Base-by-base conservation (phyloP, 2,797 vertebrate genomes). In the Sebastes kiyomatsui region DNA sequence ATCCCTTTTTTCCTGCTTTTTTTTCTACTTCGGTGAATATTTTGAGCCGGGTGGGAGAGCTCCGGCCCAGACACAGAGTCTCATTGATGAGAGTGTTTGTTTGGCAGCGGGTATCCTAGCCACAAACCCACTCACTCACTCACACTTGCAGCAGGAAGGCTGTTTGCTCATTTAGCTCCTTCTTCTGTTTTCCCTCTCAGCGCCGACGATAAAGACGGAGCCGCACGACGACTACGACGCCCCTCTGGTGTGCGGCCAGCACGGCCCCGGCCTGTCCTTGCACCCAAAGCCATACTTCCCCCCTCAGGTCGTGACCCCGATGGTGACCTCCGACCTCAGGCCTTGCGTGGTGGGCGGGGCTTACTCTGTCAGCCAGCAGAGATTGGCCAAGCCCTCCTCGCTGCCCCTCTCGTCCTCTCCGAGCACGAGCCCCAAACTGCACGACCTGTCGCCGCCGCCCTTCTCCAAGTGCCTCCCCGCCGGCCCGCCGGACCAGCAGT, bases 131-230 rank as follows among this genome's bases (percentile, higher is more conserved):
- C 95, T 95, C 93, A 87, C 92, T 77, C 69, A 38, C 81, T 82
- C 86, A 79, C 85, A 84, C 80, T 61, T 23, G 13, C 88, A 52
- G 49, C 49, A 92, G 93, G 81, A 88, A 81, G 74, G 82, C 77
- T 79, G 77, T 92, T 91, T 88, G 84, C 91, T 94, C 62, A 75
- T 87, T 84, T 77, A 80, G 80, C 67, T 68, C 73, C 74, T 80
- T n/a, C 71, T 67, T 59, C 67, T 27, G n/a, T 75, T 54, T 60
- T 7, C 27, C n/a, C 94, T 90, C 87, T 87, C 96, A 99, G 98
- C 97, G 95, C 97, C 97, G 67, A 96, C 97, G 90, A 98, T 99
- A 96, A 99, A 99, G 96, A 97, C 97, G 84, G 98, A 99, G 95
- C 98, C 98, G 33, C 96, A 94, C 22, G 98, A 99, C 32, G 98